Evolutionary conservation across 2,797 vertebrate genomes (phyloP).

Genomic region (Cuculus canorus): DNA sequence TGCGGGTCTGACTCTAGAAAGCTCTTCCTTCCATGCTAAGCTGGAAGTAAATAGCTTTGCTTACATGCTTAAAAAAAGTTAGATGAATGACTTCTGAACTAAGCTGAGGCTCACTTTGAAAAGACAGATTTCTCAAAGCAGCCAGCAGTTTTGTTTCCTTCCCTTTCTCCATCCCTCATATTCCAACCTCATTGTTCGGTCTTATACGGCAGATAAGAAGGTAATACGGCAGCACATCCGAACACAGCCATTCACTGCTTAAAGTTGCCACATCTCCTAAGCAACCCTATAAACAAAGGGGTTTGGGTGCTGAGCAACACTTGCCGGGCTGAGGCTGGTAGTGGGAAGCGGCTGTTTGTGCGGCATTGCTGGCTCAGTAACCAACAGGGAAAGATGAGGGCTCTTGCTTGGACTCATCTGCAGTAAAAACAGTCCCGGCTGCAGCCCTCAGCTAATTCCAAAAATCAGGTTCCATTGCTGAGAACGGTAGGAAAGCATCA

Average conservation of each 20-base stretch:
- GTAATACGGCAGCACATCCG: not conserved
- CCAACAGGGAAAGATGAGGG: not conserved
- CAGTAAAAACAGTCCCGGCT: not conserved
- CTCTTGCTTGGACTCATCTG: not conserved
- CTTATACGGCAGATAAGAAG: not conserved
- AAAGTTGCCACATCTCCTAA: not conserved
- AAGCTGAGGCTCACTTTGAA: not conserved
- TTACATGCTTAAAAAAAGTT: not conserved
- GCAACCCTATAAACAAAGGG: not conserved
- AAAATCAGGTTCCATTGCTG: not conserved
- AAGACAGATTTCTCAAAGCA: not conserved
- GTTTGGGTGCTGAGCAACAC: not conserved
- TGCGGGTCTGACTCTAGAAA: not conserved
- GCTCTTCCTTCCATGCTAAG: not conserved
- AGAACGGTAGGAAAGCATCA: not conserved
- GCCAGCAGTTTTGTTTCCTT: not conserved
- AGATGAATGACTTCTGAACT: not conserved
- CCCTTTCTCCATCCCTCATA: not conserved
- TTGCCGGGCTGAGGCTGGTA: not conserved
- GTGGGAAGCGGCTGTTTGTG: not conserved
- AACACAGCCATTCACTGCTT: not conserved
- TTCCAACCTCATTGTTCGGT: not conserved
- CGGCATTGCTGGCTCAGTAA: accelerated
- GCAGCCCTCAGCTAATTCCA: not conserved
- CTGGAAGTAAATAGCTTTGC: not conserved